Evolutionary conservation across 2,797 vertebrate genomes (phyloP), one percentile per base, ranked within the genome.

Genomic region (Trichosurus vulpecula): DNA sequence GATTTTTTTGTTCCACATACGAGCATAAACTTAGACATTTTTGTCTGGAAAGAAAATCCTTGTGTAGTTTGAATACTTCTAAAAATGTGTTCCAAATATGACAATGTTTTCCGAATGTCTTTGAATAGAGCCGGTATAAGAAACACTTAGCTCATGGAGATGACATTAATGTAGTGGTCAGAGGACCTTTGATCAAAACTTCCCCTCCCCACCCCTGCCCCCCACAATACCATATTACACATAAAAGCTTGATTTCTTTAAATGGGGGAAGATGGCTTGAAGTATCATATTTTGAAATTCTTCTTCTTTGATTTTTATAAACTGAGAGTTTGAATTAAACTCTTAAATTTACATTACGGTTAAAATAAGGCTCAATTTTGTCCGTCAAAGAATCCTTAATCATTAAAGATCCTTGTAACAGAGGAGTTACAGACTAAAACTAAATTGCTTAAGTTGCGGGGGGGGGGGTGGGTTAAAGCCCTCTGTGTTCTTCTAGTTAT

Each of bases 11-110:
- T 91, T 94, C 90, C 1, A 87, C 22, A 25, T 87, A 51, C 9
- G 51, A 51, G 9, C 22, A 93, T 19, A 19, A 94, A 14, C 47
- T 93, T 92, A 56, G 27, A 94, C 54, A 9, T 87, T 51, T 87
- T 91, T 93, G 56, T 61, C 92, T 16, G 3, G n/a, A 93, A 93
- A 92, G 93, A 74, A 41, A 94, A 81, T 47, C 51, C 1, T 13
- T 74, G 52, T 90, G 53, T 66, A 52, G 58, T 90, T 95, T 96
- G 47, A 95, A 81, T 87, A 87, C 10, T 94, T 74, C 6, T 87
- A 91, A 90, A 94, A 96, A 14, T 2, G 74, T 87, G 13, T 94
- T 30, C 56, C 54, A 95, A 93, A 57, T 55, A 35, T 16, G 12
- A 51, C 87, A 92, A 53, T 19, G 12, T 14, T 51, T n/a, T 3